Evolutionary conservation across 2,888 invertebrate genomes (phyloP).

Genomic region (Hymenopus coronatus): DNA sequence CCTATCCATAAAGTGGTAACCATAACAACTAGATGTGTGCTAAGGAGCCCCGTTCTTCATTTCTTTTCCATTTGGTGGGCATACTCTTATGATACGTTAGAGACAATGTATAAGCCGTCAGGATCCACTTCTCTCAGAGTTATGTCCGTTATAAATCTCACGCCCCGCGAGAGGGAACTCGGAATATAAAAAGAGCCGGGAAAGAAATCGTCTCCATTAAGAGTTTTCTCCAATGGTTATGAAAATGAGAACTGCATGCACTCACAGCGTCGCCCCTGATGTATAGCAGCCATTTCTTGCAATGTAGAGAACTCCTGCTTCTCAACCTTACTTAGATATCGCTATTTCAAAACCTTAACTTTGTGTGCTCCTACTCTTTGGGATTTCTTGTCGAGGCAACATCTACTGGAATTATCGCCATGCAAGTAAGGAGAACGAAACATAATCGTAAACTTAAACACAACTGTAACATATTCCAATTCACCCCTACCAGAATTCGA

Average conservation of each 20-base stretch:
- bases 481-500: too few relatives aligned
- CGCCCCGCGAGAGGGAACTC: constrained; percentile 14
- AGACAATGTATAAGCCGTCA: constrained; percentile 32
- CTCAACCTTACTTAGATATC: too few relatives aligned
- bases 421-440: too few relatives aligned
- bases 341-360: too few relatives aligned
- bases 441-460: too few relatives aligned
- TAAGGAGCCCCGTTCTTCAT: not conserved
- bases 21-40: not conserved
- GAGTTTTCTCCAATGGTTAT: constrained; percentile 32
- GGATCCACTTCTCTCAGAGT: constrained; percentile 23
- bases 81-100: constrained; percentile 12
- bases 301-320: not conserved
- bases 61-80: not conserved
- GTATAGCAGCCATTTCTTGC: not conserved
- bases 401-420: too few relatives aligned
- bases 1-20: not conserved
- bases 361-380: too few relatives aligned
- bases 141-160: constrained; percentile 30
- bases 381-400: too few relatives aligned
- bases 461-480: too few relatives aligned
- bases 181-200: constrained; percentile 25
- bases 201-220: constrained; percentile 31
- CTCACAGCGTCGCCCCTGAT: not conserved
- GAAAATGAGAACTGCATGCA: constrained; percentile 30